Conservation (phyloP, 2,113 vertebrate species). For the Antennarius striatus region DNA sequence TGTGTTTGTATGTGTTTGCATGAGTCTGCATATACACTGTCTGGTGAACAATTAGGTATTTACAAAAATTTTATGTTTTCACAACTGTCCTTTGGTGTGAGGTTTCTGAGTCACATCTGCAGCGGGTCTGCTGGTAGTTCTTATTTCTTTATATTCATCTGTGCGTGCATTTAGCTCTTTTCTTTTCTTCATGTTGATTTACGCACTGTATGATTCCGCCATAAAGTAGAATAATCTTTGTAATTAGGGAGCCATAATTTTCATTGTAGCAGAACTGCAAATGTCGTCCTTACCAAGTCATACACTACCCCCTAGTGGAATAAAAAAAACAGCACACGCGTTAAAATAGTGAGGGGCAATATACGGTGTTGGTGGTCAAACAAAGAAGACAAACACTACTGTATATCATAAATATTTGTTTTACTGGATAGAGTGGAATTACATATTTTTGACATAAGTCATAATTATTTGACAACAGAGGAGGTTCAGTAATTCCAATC, state of each 20-base stretch:
- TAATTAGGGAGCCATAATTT: neutral
- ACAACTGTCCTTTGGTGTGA: constrained; percentile 9
- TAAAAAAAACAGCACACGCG: constrained; percentile 16
- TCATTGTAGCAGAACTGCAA: neutral
- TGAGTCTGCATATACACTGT: constrained; percentile 1
- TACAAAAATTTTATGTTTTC: constrained; percentile 17
- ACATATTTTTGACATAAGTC: neutral
- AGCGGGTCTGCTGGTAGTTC: no score
- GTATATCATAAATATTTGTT: neutral
- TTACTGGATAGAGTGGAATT: neutral
- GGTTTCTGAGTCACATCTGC: no score
- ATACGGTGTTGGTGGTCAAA: no score
- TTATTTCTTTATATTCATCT: no score
- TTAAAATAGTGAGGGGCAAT: neutral
- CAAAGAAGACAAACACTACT: no score
- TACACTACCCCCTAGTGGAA: constrained; percentile 71
- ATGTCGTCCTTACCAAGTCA: neutral
- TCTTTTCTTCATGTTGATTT: no score
- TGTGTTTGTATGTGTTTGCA: neutral
- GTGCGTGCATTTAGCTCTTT: no score
- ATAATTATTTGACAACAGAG: no score
- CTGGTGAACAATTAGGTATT: neutral
- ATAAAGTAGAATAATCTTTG: neutral
- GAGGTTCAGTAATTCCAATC: no score
- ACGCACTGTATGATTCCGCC: neutral